These are phyloP conservation scores for Bergia puertoricense DNA, from an alignment of 92 coral and sea anemone genomes.

Conservation along the genomic window DNA sequence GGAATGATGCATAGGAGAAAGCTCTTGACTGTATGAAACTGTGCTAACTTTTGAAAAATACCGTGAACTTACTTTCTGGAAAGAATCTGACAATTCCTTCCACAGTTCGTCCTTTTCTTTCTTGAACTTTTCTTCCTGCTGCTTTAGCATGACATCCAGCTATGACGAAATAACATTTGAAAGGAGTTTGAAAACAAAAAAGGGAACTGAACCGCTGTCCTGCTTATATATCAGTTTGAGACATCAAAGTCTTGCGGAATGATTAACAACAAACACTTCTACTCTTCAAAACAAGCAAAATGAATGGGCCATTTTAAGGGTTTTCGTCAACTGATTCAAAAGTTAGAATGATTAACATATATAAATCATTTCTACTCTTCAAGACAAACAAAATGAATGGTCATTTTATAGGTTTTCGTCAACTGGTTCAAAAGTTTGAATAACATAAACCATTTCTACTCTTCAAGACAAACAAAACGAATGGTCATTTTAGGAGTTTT, in stretches of 20 bases:
- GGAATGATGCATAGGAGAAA: too few relatives aligned
- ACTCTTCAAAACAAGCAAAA: background rate
- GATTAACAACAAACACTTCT: background rate
- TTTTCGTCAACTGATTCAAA: background rate
- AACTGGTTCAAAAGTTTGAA: background rate
- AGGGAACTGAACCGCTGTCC: background rate
- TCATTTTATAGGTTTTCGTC: background rate
- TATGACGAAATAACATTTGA: constrained; percentile 4
- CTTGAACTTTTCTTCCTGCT: constrained; percentile 63
- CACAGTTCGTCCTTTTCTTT: constrained; percentile 73
- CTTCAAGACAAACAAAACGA: background rate
- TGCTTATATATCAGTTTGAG: background rate
- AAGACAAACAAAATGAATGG: background rate
- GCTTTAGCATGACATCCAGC: constrained; percentile 73
- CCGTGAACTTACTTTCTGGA: constrained; percentile 73
- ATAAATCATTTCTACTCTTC: background rate
- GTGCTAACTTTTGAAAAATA: background rate
- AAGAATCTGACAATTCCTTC: constrained; percentile 72
- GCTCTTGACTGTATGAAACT: background rate
- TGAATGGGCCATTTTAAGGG: background rate
- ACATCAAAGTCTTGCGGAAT: too few relatives aligned
- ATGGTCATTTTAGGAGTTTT: background rate
- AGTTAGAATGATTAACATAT: background rate
- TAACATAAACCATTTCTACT: background rate
- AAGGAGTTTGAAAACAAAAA: background rate